Base-by-base conservation (phyloP, 2,888 invertebrate species). In the Archaeoteleia sp. region DNA sequence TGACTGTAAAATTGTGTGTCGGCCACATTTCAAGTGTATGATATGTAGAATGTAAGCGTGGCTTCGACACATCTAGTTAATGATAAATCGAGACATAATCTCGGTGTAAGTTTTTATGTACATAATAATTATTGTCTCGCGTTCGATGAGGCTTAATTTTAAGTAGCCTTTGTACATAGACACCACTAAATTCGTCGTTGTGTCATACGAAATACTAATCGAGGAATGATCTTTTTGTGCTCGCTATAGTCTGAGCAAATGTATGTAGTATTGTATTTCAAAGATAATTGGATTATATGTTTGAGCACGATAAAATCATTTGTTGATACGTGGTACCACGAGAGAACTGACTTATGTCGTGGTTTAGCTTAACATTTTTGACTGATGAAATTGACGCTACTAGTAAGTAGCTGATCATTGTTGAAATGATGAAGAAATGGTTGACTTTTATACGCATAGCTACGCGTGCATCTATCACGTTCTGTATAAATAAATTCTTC, bases 401-500 rank as follows among this genome's bases (percentile, higher is more conserved):
- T 14, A 37, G 29, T 20, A 23, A 46, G 46, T 29, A 32, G 10
- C 13, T 48, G 40, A 53, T n/a, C 53, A 25, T 30, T 51, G 25
- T 53, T 51, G 13, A 34, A 45, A 9, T 25, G 43, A 63, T 63
- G 9, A 13, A 12, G 9, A 48, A 39, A 1, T 13, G 32, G 49
- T 63, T 48, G 43, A 32, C 23, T 7, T 17, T 51, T 40, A 34
- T 45, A 12, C 29, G 45, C 17, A 35, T 40, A 54, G 20, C 54
- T 45, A 54, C n/a, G 17, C 32, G 15, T 54, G 39, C 35, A 55
- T 51, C 29, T 29, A 61, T 51, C 43, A 68, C 74, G 78, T 80
- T 78, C 80, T 83, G 80, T 82, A 81, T 78, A 82, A 77, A 78
- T 20, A 20, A 74, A 65, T 69, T 58, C 66, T 74, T 69, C 70